These are phyloP conservation scores for Rhabdophis nuchalis DNA, from an alignment of 2,797 vertebrate genomes.

Conservation along the genomic window DNA sequence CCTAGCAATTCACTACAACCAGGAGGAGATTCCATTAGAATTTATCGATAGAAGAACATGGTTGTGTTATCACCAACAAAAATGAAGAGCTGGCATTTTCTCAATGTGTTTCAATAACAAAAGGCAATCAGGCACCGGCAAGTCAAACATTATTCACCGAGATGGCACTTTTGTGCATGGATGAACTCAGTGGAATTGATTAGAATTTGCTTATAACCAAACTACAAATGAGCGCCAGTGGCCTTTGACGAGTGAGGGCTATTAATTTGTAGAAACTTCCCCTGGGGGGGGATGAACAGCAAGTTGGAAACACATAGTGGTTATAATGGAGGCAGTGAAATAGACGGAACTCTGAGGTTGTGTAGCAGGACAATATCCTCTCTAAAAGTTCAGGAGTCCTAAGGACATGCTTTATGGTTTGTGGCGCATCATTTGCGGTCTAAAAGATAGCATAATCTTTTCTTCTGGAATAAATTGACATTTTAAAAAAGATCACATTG, in stretches of 20 bases:
- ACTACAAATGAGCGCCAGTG: background rate
- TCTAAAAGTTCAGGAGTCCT: background rate
- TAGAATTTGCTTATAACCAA: background rate
- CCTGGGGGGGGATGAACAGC: background rate
- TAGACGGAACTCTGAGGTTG: background rate
- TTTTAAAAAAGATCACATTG: background rate
- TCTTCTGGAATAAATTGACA: background rate
- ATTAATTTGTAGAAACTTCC: background rate
- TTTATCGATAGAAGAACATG: background rate
- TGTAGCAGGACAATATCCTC: background rate
- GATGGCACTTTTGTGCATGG: background rate
- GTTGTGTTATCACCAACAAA: background rate
- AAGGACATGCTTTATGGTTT: background rate
- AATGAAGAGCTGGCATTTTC: background rate
- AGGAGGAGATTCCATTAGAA: background rate
- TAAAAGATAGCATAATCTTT: background rate
- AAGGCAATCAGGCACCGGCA: background rate
- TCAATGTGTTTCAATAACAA: background rate
- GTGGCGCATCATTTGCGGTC: background rate
- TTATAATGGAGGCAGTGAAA: background rate
- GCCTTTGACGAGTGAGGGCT: background rate
- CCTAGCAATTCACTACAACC: background rate
- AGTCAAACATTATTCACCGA: background rate
- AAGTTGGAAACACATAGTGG: background rate
- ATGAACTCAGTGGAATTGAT: background rate